A percentile compares a stretch with the other conserved stretches of the same genome.
Evolutionary conservation across 2,888 invertebrate genomes (phyloP).

Genomic region (Sinotaia quadrata): DNA sequence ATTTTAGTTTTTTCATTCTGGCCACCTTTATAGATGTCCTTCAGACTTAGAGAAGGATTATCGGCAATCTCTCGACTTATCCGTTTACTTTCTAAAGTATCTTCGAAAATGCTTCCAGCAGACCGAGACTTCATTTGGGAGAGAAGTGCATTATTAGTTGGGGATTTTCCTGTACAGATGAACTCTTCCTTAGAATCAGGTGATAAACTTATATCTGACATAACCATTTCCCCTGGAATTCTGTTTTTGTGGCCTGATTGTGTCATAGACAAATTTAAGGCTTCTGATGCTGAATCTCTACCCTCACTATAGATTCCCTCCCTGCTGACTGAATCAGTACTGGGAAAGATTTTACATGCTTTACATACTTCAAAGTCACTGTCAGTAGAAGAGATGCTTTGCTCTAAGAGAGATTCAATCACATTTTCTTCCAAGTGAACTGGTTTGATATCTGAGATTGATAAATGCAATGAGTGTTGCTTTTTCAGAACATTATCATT

Average conservation of each 20-base stretch:
- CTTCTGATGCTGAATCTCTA: neutral
- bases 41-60: constrained; percentile 15
- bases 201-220: neutral
- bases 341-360: neutral
- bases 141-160: constrained; percentile 8
- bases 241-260: neutral
- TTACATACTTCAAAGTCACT: neutral
- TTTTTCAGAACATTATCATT: neutral
- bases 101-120: constrained; percentile 18
- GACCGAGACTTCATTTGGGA: constrained; percentile 23
- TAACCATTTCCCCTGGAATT: too few relatives aligned
- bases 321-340: neutral
- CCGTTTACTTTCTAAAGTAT: constrained; percentile 12
- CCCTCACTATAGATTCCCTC: neutral
- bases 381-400: too few relatives aligned
- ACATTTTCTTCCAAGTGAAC: neutral
- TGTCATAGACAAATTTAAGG: neutral
- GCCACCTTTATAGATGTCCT: constrained; percentile 4
- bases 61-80: constrained; percentile 21
- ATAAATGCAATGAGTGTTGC: neutral
- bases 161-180: neutral
- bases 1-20: neutral
- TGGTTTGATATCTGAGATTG: neutral
- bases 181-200: neutral
- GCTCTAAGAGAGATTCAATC: too few relatives aligned